Conservation (phyloP, 2,113 vertebrate genomes). For the Leptocoma aspasia region DNA sequence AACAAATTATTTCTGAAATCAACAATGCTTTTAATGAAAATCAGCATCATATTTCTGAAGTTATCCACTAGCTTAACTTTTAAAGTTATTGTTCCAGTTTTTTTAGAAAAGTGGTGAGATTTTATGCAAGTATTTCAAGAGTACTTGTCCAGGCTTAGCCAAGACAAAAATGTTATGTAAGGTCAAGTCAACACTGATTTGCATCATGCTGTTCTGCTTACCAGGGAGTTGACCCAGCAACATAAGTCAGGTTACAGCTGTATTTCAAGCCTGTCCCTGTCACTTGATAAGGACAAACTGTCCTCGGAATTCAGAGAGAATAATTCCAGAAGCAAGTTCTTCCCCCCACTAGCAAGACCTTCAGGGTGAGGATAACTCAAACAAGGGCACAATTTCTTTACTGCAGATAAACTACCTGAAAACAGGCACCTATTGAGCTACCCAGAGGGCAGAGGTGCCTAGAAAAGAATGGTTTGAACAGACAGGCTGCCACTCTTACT, state of each 20-base stretch:
- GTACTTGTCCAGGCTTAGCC: background rate
- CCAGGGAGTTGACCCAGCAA: background rate
- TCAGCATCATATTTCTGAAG: background rate
- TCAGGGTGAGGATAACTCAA: background rate
- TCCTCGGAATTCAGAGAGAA: background rate
- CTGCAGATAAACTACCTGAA: background rate
- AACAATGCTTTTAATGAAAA: background rate
- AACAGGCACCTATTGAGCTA: background rate
- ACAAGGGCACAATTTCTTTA: background rate
- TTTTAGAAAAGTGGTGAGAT: background rate
- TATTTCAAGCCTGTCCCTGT: background rate
- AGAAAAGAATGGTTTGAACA: background rate
- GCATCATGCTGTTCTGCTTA: background rate
- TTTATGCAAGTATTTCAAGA: background rate
- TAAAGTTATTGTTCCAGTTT: background rate
- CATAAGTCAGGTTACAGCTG: background rate
- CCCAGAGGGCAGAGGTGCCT: background rate
- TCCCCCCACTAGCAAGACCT: background rate
- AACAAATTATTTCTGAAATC: background rate
- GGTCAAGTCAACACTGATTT: slow-evolving; percentile 17
- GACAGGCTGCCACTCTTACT: background rate
- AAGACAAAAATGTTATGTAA: background rate
- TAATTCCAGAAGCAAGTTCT: background rate
- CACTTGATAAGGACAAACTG: background rate
- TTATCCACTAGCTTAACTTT: background rate